These are phyloP conservation scores for Physeter macrocephalus DNA, from an alignment of 2,113 vertebrate genomes.

Conservation along the genomic window DNA sequence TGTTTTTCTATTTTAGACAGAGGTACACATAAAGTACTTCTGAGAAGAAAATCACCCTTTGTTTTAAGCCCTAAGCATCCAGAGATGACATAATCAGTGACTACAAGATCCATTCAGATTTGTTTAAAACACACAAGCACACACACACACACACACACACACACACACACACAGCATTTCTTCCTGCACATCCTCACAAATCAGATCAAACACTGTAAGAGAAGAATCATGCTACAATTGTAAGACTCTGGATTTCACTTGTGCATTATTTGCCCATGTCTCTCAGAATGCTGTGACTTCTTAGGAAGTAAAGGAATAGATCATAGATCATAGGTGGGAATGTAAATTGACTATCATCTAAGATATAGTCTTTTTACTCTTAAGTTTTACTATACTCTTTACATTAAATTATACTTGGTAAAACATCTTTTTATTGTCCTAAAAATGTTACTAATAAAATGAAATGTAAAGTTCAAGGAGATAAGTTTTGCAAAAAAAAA, in stretches of 20 bases:
- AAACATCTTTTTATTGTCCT: background rate
- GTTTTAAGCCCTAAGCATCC: background rate
- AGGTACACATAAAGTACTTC: background rate
- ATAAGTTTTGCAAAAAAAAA: background rate
- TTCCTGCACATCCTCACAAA: constrained; percentile 47
- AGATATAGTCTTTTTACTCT: background rate
- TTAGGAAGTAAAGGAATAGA: background rate
- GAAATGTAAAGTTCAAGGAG: background rate
- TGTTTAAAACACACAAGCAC: background rate
- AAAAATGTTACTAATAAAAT: background rate
- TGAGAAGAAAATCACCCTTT: background rate
- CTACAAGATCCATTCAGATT: background rate
- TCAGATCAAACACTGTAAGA: constrained; percentile 36
- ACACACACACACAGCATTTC: background rate
- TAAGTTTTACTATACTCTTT: background rate
- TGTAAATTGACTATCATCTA: background rate
- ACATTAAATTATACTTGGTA: background rate
- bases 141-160: background rate
- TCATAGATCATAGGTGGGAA: background rate
- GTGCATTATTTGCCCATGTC: background rate
- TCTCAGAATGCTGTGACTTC: background rate
- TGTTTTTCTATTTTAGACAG: background rate
- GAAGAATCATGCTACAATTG: background rate
- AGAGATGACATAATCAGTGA: background rate
- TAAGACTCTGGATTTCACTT: constrained; percentile 11